Conservation (phyloP, 2,888 invertebrate species). For the Drosophila flavopinicola region DNA sequence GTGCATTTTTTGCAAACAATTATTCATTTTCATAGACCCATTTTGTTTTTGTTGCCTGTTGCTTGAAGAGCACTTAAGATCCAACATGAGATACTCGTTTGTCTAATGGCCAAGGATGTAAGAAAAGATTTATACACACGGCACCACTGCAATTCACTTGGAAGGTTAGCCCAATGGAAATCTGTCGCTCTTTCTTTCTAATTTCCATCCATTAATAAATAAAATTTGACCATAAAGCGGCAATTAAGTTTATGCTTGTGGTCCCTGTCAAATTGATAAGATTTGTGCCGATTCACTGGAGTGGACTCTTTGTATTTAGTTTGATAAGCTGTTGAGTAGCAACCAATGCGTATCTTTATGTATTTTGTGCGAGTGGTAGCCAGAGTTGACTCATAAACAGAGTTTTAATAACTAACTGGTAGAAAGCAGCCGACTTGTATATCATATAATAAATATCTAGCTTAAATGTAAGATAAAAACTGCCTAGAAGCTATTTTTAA, state of each 20-base stretch:
- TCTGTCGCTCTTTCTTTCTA: not conserved
- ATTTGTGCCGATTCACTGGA: slow-evolving; percentile 1
- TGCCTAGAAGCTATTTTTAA: too few relatives aligned
- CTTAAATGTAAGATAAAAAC: not conserved
- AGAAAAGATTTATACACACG: too few relatives aligned
- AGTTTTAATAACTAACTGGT: not conserved
- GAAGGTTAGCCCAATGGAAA: slow-evolving; percentile 5
- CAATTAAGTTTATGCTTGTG: slow-evolving; percentile 37
- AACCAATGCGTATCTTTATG: slow-evolving; percentile 38
- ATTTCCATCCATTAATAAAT: not conserved
- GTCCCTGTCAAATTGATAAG: slow-evolving; percentile 27
- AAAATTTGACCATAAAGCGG: slow-evolving; percentile 5
- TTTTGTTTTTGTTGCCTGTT: slow-evolving; percentile 41
- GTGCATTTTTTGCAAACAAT: slow-evolving; percentile 16
- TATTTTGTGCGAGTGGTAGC: slow-evolving; percentile 11
- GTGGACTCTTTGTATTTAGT: slow-evolving; percentile 25
- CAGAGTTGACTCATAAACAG: not conserved
- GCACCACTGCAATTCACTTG: not conserved
- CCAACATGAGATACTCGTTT: slow-evolving; percentile 34
- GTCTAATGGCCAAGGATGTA: slow-evolving; percentile 33
- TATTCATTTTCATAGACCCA: slow-evolving; percentile 41
- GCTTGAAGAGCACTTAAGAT: slow-evolving; percentile 37
- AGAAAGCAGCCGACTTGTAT: not conserved
- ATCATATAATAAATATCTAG: not conserved
- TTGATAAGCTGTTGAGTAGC: slow-evolving; percentile 1